Conservation (phyloP, 2,113 vertebrate species). For the Clarias macrocephalus region DNA sequence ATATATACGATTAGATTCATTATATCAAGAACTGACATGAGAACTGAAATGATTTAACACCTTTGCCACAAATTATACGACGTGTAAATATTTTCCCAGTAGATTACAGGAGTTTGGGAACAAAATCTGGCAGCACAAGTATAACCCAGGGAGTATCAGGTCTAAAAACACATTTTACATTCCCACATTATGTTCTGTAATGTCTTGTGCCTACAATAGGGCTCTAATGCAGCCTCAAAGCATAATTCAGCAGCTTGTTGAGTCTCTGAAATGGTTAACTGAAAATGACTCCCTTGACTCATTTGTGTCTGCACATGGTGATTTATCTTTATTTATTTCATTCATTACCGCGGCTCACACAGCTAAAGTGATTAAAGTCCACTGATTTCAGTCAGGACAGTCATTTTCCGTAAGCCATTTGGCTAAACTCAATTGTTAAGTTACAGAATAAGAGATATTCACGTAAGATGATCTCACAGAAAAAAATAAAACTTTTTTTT, state of each 20-base stretch:
- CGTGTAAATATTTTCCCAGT: slow-evolving; percentile 58
- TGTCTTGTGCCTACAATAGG: not conserved
- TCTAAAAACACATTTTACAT: slow-evolving; percentile 4
- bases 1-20: slow-evolving; percentile 57
- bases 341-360: slow-evolving; percentile 6
- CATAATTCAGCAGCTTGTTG: not conserved
- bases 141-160: not conserved
- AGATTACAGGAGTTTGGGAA: slow-evolving; percentile 45
- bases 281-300: slow-evolving; percentile 17
- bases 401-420: slow-evolving; percentile 34
- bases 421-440: slow-evolving; percentile 14
- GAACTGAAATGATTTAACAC: slow-evolving; percentile 56
- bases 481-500: not conserved
- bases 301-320: slow-evolving; percentile 1
- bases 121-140: slow-evolving; percentile 29
- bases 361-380: slow-evolving; percentile 32
- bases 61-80: slow-evolving; percentile 54
- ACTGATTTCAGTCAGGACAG: slow-evolving; percentile 11
- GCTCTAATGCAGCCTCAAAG: not conserved
- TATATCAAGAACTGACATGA: slow-evolving; percentile 55
- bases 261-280: not conserved
- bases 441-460: not conserved
- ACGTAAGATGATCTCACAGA: not conserved
- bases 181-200: slow-evolving; percentile 4
- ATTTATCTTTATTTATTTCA: slow-evolving; percentile 21